Conservation (phyloP, 2,888 invertebrate genomes). For the Cataglyphis altisquamis region DNA sequence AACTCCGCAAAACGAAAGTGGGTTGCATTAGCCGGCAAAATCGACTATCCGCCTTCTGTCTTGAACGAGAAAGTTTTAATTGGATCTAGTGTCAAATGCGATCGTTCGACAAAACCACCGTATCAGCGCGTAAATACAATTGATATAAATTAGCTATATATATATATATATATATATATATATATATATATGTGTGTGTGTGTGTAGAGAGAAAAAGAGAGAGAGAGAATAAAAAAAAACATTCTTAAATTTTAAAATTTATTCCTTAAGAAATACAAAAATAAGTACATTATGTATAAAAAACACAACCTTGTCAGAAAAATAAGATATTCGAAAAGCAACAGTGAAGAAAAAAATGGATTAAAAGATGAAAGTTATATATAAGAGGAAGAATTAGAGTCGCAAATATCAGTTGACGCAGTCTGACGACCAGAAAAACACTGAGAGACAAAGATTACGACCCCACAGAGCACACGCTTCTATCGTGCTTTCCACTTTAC, state of each 20-base stretch:
- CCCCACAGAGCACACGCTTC: background rate
- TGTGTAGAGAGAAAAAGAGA: background rate
- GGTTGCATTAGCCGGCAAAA: constrained; percentile 23
- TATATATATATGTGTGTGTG: too few species aligned
- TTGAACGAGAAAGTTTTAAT: constrained; percentile 48
- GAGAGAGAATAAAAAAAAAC: background rate
- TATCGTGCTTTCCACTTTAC: background rate
- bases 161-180: background rate
- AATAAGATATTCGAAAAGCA: background rate
- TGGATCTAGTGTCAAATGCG: constrained; percentile 44
- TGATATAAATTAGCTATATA: constrained; percentile 34
- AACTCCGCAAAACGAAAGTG: constrained; percentile 27
- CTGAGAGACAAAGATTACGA: background rate
- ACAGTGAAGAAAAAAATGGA: background rate
- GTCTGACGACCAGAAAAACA: background rate
- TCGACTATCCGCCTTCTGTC: constrained; percentile 29
- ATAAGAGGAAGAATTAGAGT: background rate
- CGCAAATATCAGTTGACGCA: background rate
- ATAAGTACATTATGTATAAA: background rate
- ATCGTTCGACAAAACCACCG: constrained; percentile 25
- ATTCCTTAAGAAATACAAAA: background rate
- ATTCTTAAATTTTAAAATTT: background rate
- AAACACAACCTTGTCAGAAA: background rate
- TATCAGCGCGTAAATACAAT: constrained; percentile 36
- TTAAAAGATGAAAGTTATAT: background rate